Percentiles rank a stretch among this genome's conserved stretches.
phyloP scores from a whole-genome alignment of 2,888 invertebrate species.

The Drosophila yooni region DNA sequence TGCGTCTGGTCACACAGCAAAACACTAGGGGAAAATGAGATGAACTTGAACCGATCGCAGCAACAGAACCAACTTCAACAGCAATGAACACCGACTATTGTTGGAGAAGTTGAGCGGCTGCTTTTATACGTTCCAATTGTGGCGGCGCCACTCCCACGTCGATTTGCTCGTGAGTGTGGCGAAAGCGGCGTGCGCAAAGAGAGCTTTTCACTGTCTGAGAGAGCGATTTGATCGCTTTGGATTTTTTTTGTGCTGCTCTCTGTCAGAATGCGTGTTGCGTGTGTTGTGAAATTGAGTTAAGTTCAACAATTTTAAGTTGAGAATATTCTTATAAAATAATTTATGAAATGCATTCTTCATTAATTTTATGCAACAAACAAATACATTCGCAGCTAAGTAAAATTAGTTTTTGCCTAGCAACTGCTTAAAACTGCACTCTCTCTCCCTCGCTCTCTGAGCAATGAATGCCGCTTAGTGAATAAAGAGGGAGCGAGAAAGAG shows the following conservation, averaged over 20 bases:
- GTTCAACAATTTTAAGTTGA: background rate
- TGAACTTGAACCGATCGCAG: constrained; percentile 48
- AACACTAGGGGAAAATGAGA: constrained; percentile 21
- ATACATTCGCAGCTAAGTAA: background rate
- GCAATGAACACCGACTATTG: constrained; percentile 58
- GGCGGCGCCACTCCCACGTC: constrained; percentile 57
- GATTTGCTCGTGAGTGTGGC: constrained; percentile 23
- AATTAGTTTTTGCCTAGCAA: background rate
- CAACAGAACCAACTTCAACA: constrained; percentile 47
- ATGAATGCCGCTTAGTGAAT: constrained; percentile 9
- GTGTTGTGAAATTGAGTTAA: background rate
- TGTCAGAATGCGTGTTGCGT: constrained; percentile 1
- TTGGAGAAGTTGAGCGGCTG: constrained; percentile 50
- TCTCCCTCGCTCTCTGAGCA: background rate
- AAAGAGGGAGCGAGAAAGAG: constrained; percentile 17
- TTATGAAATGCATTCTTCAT: background rate
- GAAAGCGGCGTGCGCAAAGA: constrained; percentile 15
- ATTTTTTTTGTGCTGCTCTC: background rate
- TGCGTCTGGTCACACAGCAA: constrained; percentile 36
- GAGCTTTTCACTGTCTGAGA: constrained; percentile 10
- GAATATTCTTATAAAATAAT: background rate
- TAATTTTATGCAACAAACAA: too few relatives aligned
- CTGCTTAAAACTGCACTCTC: constrained; percentile 13
- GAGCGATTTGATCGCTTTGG: constrained; percentile 17
- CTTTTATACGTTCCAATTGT: constrained; percentile 55